These are phyloP conservation scores for Nyctereutes procyonoides DNA, from an alignment of 2,113 vertebrate genomes.

Conservation along the genomic window DNA sequence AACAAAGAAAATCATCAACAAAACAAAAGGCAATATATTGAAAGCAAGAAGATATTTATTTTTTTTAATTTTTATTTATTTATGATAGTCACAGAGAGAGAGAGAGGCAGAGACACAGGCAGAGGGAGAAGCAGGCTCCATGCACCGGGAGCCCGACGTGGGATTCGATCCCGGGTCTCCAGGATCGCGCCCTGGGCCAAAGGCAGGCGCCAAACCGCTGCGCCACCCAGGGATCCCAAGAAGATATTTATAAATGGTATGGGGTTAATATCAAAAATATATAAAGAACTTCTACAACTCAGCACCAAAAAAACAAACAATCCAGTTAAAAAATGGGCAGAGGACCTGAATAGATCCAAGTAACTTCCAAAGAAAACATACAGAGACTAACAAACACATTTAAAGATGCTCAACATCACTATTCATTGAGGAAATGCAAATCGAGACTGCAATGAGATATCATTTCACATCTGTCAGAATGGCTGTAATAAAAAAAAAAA, in stretches of 20 bases:
- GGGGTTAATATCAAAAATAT: background rate
- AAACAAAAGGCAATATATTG: background rate
- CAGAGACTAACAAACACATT: background rate
- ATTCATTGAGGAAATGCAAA: background rate
- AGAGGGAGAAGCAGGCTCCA: too few species aligned
- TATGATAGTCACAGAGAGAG: too few species aligned
- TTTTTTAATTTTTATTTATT: too few species aligned
- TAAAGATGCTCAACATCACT: background rate
- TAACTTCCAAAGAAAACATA: background rate
- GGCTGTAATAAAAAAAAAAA: background rate
- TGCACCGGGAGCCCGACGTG: too few species aligned
- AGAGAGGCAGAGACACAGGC: too few species aligned
- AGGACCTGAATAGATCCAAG: background rate
- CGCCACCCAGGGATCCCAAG: too few species aligned
- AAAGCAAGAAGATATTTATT: background rate
- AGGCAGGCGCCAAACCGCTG: too few species aligned
- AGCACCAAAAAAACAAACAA: background rate
- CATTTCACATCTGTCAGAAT: background rate
- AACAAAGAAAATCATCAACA: background rate
- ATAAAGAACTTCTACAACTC: background rate
- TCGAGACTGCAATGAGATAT: background rate
- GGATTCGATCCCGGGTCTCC: too few species aligned
- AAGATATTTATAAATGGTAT: background rate
- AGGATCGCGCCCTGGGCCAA: too few species aligned
- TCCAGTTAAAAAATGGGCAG: background rate